A percentile compares a stretch with the other conserved stretches of the same genome.
phyloP scores from a whole-genome alignment of 2,888 invertebrate species.

The Habrosyne pyritoides region DNA sequence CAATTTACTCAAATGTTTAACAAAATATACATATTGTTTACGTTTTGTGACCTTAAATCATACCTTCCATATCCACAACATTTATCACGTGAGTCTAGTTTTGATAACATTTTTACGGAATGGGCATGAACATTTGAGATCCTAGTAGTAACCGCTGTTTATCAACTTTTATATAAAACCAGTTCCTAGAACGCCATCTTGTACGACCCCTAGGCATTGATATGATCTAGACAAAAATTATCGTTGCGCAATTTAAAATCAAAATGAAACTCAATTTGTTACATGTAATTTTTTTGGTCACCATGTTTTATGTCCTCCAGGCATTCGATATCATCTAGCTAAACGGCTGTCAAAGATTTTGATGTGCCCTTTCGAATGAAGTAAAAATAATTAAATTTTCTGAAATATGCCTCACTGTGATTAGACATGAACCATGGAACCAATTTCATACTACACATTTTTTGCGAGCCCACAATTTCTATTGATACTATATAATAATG shows the following conservation, averaged over 20 bases:
- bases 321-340: conserved; percentile 32
- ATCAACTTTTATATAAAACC: neutral
- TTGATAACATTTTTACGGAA: neutral
- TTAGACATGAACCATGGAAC: no score
- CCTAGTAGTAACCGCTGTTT: neutral
- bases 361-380: neutral
- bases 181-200: neutral
- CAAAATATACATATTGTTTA: no score
- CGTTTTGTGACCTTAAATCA: no score
- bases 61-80: no score
- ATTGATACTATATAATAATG: no score
- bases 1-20: no score
- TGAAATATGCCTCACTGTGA: no score
- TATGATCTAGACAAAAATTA: conserved; percentile 5
- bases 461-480: no score
- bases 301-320: conserved; percentile 18
- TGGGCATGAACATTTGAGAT: neutral
- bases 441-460: no score
- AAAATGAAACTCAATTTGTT: conserved; percentile 1
- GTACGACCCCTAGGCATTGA: conserved; percentile 8
- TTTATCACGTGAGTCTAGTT: no score
- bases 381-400: no score
- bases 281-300: conserved; percentile 5
- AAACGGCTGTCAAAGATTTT: conserved; percentile 12
- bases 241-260: neutral